Evolutionary conservation across 2,113 vertebrate genomes (phyloP).

Genomic region (Sardina pilchardus): DNA sequence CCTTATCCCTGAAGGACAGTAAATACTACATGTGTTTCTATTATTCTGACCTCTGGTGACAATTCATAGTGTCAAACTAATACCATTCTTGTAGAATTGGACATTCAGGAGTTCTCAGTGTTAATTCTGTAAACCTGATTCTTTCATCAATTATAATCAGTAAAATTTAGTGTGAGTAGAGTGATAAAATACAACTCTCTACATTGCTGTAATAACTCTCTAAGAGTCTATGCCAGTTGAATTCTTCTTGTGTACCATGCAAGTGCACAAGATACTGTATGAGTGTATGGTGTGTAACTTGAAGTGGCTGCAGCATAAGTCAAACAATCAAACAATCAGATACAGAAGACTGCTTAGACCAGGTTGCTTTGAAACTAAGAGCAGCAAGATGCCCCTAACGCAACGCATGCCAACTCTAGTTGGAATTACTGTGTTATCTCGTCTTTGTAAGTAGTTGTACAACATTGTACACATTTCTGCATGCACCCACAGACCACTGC

Average conservation of each 20-base stretch:
- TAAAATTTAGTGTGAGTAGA: background rate
- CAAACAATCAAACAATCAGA: background rate
- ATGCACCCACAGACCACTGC: no score
- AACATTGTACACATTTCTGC: no score
- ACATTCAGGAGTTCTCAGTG: background rate
- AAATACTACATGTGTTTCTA: no score
- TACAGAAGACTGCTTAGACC: background rate
- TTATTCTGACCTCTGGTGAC: no score
- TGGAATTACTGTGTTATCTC: no score
- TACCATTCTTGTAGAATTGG: no score
- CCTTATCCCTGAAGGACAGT: no score
- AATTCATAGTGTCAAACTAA: no score
- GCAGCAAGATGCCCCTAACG: background rate
- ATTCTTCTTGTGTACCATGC: no score
- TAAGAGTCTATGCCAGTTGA: background rate
- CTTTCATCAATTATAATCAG: background rate
- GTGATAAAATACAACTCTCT: background rate
- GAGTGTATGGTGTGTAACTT: background rate
- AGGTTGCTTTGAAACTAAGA: background rate
- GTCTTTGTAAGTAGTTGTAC: no score
- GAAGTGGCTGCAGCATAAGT: background rate
- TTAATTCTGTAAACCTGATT: background rate
- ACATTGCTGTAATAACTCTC: background rate
- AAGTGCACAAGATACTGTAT: no score
- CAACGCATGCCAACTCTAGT: no score